Evolutionary conservation across 2,797 vertebrate genomes (phyloP), one percentile per base, ranked within the genome.

Genomic region (Hippocampus kuda): DNA sequence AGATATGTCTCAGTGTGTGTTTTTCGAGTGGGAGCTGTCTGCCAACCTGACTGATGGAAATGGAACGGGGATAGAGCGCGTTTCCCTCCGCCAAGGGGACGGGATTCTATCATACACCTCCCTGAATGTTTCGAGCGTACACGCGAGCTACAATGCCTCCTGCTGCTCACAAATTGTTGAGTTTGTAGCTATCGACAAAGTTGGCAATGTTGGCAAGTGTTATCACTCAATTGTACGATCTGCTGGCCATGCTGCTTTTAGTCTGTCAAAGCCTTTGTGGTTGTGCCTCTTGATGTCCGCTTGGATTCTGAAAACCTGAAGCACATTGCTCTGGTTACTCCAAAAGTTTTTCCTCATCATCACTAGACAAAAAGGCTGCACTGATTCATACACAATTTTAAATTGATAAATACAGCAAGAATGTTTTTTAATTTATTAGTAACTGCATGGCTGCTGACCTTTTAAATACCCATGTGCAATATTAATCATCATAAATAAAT

Each of bases 191-290:
- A 78, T 90, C 4, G 90, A 92, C 79, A 76, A 83, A 69, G 76
- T 75, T 46, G 88, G 89, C 48, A 91, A 92, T 24, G 88, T 88
- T 42, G 91, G 89, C 27, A 88, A 63, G 49, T 92, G 89, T 73
- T 76, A 72, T 41, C 80, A 87, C n/a, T 85, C 83, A 26, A 87
- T 90, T 5, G 70, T 65, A 48, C 79, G 0, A 2, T 81, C 69
- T 4, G 69, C 69, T 24, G 72, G 81, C 6, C 63, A 81, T 59
- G 70, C 75, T 26, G 65, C 75, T 64, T 27, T 78, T 8, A 72
- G 46, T 16, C 53, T 83, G 68, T 83, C 85, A 0, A 38, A 83
- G 26, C 76, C 81, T 9, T 69, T 90, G n/a, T 87, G 78, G 81
- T 22, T 80, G 38, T 85, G 81, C 65, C 69, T 91, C 57, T 46